phyloP scores from a whole-genome alignment of 2,113 vertebrate species.

The Himantopus leucocephalus region DNA sequence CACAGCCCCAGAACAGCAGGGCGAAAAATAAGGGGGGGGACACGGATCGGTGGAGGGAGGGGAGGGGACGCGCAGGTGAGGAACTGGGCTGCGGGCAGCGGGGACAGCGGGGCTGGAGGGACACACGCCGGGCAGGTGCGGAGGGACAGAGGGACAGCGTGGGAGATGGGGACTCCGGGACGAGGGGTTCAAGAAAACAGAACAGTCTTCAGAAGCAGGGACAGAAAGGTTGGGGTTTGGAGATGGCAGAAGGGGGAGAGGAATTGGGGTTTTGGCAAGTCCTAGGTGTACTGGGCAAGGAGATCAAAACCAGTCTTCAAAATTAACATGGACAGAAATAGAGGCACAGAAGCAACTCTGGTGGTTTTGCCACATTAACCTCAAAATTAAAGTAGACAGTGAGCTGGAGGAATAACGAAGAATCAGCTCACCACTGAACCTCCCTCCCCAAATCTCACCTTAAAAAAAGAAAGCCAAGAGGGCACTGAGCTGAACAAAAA shows the following conservation, averaged over 20 bases:
- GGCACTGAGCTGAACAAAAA: background rate
- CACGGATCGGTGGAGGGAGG: rapidly evolving
- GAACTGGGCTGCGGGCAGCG: no score
- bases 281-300: background rate
- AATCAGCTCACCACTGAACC: background rate
- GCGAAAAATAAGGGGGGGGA: background rate
- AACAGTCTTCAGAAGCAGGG: background rate
- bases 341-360: background rate
- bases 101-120: background rate
- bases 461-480: background rate
- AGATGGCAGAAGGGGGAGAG: background rate
- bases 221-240: background rate
- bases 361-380: background rate
- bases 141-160: background rate
- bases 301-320: background rate
- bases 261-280: background rate
- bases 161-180: background rate
- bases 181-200: rapidly evolving
- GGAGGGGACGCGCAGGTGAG: rapidly evolving
- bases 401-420: background rate
- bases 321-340: background rate
- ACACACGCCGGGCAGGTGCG: rapidly evolving
- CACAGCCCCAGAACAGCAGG: background rate
- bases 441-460: background rate
- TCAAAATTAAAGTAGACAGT: background rate